These are phyloP conservation scores for Blera fallax DNA, from an alignment of 2,888 invertebrate species.

Conservation along the genomic window DNA sequence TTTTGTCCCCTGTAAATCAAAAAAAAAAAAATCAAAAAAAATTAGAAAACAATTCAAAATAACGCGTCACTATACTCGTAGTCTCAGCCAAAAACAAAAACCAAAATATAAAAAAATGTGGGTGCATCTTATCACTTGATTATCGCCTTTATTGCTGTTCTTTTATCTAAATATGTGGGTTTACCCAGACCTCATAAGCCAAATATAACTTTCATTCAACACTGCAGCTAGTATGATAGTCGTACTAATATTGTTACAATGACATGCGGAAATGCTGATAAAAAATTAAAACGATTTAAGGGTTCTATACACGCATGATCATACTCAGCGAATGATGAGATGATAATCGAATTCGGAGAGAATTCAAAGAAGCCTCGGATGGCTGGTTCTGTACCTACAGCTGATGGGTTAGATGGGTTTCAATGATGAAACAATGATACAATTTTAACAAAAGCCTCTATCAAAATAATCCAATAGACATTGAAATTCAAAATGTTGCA, in stretches of 20 bases:
- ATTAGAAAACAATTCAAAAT: neutral
- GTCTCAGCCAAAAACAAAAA: neutral
- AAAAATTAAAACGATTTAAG: neutral
- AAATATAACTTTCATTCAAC: neutral
- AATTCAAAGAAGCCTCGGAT: too few species aligned
- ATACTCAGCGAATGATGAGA: neutral
- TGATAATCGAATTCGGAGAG: neutral
- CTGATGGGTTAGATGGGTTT: too few species aligned
- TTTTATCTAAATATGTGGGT: neutral
- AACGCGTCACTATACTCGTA: neutral
- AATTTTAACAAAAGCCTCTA: too few species aligned
- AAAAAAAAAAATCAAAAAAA: neutral
- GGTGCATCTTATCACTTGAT: neutral
- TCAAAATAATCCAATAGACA: neutral
- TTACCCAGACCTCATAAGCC: neutral
- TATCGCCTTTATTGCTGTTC: neutral
- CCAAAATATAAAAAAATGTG: neutral
- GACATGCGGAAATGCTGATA: neutral
- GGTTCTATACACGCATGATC: neutral
- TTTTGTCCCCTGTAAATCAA: slow-evolving; percentile 17
- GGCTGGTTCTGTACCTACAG: too few species aligned
- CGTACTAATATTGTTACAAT: neutral
- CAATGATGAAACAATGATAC: neutral
- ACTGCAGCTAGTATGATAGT: neutral
- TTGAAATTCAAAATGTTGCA: neutral